Base-by-base conservation (phyloP, 2,797 vertebrate species). In the Tapirus indicus region DNA sequence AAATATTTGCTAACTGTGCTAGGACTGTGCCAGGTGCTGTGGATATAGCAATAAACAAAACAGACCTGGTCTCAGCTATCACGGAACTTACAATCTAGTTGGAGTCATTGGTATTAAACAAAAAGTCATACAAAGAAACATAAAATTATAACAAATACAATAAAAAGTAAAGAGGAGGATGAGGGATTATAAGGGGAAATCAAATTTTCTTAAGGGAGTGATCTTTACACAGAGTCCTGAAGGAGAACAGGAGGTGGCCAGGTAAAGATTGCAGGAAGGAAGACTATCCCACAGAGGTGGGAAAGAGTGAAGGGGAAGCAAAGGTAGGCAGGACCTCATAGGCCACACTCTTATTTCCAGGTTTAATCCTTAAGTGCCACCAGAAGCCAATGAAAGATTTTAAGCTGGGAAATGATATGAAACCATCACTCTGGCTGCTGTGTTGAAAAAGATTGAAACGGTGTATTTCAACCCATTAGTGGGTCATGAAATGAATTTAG, bases 331-430 rank as follows among this genome's bases (percentile, higher is more conserved):
- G 35, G 23, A 54, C 35, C 8, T 35, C 1, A 4, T 0, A 49
- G 69, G 49, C 21, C 41, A 58, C 13, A 2, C 17, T 71, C 2
- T 21, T 41, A 35, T 80, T 80, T 77, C 64, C 49, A 78, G 8
- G 27, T 32, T 74, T 82, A 69, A 90, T 58, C 56, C 20, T 38
- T 74, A 35, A 60, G 47, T 32, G 12, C 29, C 80, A 84, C 1
- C 0, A 9, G 41, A 97, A 93, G 72, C 69, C 82, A 96, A 23
- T 71, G 79, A 95, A 85, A 93, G 49, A 60, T 52, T 94, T 85
- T 68, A 69, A 89, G 77, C 84, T 84, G 62, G 25, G 64, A 95
- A 92, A 75, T 79, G 25, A 69, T 29, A 78, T 44, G 75, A 96
- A 92, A 78, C 16, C 60, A 84, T 47, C 35, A 56, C 66, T 10